Conservation (phyloP, 2,888 invertebrate species). For the Allophyes oxyacanthae region DNA sequence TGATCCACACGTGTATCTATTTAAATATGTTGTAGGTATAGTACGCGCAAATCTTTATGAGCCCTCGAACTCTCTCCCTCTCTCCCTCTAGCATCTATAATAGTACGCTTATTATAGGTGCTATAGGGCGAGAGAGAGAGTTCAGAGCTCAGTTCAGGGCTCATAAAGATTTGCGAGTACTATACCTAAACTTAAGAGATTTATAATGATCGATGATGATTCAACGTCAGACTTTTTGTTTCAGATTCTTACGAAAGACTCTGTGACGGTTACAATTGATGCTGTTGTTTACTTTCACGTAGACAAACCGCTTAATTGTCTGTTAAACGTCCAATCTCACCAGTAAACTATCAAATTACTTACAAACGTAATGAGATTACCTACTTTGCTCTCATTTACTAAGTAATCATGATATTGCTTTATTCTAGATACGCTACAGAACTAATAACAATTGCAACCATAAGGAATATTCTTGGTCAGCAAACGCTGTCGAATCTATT, state of each 20-base stretch:
- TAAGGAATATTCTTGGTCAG: slow-evolving; percentile 90
- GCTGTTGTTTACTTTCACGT: slow-evolving; percentile 94
- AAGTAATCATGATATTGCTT: slow-evolving; percentile 1
- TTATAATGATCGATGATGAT: too few species aligned
- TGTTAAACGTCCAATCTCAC: slow-evolving; percentile 81
- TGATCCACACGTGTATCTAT: too few species aligned
- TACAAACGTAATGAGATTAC: background rate
- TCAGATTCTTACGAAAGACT: slow-evolving; percentile 93
- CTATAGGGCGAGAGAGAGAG: too few species aligned
- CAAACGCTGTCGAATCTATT: slow-evolving; percentile 90
- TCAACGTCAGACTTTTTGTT: slow-evolving; percentile 82
- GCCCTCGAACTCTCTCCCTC: too few species aligned
- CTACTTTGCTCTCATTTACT: background rate
- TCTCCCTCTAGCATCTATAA: too few species aligned
- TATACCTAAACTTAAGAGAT: too few species aligned
- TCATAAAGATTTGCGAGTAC: too few species aligned
- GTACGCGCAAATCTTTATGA: too few species aligned
- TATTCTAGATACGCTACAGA: slow-evolving; percentile 74
- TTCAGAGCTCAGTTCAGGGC: too few species aligned
- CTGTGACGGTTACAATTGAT: slow-evolving; percentile 97
- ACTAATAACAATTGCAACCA: slow-evolving; percentile 79
- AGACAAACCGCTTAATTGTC: slow-evolving; percentile 91
- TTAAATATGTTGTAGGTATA: too few species aligned
- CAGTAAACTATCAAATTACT: slow-evolving; percentile 56
- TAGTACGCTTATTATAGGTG: too few species aligned